phyloP scores from a whole-genome alignment of 2,113 vertebrate species.

The Cyprinodon brontotheroides region DNA sequence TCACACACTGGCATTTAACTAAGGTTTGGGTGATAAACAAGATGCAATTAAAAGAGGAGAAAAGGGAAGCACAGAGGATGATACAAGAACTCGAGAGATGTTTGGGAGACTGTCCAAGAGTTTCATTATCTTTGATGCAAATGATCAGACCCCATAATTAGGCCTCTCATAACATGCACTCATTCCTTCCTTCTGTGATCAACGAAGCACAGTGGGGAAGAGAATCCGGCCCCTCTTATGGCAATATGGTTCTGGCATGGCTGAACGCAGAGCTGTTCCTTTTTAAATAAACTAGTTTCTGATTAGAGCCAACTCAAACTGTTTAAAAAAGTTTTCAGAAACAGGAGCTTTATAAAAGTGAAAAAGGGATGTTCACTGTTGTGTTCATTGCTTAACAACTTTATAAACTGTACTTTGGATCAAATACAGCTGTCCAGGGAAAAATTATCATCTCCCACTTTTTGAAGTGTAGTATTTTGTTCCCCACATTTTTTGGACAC shows the following conservation, averaged over 20 bases:
- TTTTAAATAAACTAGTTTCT: conserved; percentile 32
- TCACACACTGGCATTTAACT: conserved; percentile 44
- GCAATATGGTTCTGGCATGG: conserved; percentile 41
- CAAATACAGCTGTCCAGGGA: background rate
- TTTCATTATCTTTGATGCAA: conserved; percentile 81
- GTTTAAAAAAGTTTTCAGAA: background rate
- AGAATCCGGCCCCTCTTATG: conserved; percentile 37
- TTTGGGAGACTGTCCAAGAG: conserved; percentile 78
- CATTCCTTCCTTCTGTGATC: conserved; percentile 62
- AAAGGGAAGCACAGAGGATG: conserved; percentile 31
- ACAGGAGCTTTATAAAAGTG: background rate
- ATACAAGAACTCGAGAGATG: conserved; percentile 62
- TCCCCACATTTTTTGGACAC: background rate
- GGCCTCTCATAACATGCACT: conserved; percentile 66
- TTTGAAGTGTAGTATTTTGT: background rate
- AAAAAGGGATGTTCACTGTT: conserved; percentile 3
- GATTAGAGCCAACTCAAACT: conserved; percentile 23
- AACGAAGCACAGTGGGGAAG: conserved; percentile 55
- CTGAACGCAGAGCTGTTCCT: conserved; percentile 29
- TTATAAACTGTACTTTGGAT: background rate
- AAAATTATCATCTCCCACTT: background rate
- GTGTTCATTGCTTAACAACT: background rate
- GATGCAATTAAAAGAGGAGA: conserved; percentile 49
- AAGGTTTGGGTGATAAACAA: conserved; percentile 39
- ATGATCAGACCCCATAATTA: conserved; percentile 80